These are phyloP conservation scores for Entomyzon cyanotis DNA, from an alignment of 2,113 vertebrate species.

Conservation along the genomic window DNA sequence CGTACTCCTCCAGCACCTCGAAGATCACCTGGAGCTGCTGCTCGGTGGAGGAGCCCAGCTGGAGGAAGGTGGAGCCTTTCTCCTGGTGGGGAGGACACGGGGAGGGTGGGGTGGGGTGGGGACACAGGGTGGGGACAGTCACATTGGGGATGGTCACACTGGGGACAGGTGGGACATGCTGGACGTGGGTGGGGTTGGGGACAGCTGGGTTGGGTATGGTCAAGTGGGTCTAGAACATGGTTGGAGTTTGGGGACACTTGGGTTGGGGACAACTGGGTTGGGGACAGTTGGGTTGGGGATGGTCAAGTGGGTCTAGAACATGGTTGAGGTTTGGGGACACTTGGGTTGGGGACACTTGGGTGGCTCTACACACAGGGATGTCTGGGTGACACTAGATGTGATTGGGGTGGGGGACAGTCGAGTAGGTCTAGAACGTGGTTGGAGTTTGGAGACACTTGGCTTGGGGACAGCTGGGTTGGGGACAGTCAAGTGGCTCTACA, in stretches of 20 bases:
- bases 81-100: slow-evolving; percentile 82
- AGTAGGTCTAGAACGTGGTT: too few relatives aligned
- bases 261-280: neutral
- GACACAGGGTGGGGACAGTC: neutral
- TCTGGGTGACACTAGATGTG: too few relatives aligned
- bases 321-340: too few relatives aligned
- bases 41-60: slow-evolving; percentile 91
- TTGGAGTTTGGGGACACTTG: neutral
- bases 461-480: neutral
- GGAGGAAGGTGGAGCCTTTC: slow-evolving; percentile 91
- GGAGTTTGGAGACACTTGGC: neutral
- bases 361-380: too few relatives aligned
- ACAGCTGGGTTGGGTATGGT: neutral
- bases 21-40: slow-evolving; percentile 94
- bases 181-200: neutral
- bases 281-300: neutral
- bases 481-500: too few relatives aligned
- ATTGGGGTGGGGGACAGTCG: neutral
- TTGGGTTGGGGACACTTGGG: too few relatives aligned
- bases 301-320: too few relatives aligned
- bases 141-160: neutral
- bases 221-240: too few relatives aligned
- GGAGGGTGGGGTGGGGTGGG: too few relatives aligned
- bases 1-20: slow-evolving; percentile 94
- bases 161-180: neutral